Percentiles rank a stretch among this genome's conserved stretches.
These are phyloP conservation scores for Pituophis catenifer DNA, from an alignment of 2,113 vertebrate genomes.

Conservation along the genomic window DNA sequence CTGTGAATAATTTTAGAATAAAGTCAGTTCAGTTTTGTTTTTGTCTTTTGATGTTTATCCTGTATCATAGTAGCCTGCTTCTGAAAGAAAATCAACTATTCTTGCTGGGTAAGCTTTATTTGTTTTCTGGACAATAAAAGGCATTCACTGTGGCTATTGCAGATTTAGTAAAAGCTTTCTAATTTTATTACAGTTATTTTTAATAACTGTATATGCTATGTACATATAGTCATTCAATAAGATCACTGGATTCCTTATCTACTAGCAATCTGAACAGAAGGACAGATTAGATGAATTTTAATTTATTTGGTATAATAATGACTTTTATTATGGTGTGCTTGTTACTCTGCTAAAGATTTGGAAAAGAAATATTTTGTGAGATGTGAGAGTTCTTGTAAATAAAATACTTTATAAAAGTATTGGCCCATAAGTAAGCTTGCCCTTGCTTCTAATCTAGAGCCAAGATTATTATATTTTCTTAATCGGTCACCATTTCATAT, in stretches of 20 bases:
- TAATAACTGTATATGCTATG: background rate
- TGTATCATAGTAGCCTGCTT: background rate
- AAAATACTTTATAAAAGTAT: slow-evolving; percentile 6
- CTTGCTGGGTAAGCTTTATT: background rate
- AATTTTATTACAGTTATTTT: background rate
- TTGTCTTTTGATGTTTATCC: background rate
- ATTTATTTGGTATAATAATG: background rate
- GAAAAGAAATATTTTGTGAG: background rate
- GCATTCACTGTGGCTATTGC: background rate
- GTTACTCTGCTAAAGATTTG: slow-evolving; percentile 11
- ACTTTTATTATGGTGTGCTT: background rate
- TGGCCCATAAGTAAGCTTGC: background rate
- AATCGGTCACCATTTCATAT: background rate
- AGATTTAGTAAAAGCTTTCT: background rate
- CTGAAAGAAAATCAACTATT: background rate
- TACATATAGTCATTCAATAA: background rate
- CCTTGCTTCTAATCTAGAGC: background rate
- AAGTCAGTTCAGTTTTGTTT: background rate
- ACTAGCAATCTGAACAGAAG: background rate
- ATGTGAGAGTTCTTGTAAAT: slow-evolving; percentile 13
- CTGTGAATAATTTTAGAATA: background rate
- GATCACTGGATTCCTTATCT: background rate
- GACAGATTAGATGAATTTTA: background rate
- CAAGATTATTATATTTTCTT: background rate
- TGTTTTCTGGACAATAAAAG: background rate